These are phyloP conservation scores for Arrhopalites spinosus DNA, from an alignment of 2,888 invertebrate species.

Conservation along the genomic window DNA sequence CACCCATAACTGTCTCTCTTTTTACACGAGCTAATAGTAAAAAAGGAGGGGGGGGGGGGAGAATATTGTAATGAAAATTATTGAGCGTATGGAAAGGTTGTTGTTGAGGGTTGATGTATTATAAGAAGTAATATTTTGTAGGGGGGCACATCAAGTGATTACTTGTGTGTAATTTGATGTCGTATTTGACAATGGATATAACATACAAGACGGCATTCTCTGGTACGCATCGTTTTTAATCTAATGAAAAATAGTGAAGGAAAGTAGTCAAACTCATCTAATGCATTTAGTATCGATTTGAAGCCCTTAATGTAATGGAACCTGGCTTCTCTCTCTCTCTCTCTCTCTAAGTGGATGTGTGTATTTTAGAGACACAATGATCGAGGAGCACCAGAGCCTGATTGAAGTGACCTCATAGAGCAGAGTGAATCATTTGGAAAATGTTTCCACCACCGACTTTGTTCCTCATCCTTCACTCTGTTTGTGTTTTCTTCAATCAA, in stretches of 20 bases:
- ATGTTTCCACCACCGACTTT: not conserved
- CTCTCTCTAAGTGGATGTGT: not conserved
- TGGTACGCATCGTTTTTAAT: not conserved
- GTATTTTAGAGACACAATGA: not conserved
- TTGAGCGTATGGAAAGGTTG: too few species aligned
- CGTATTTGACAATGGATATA: not conserved
- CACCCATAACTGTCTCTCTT: too few species aligned
- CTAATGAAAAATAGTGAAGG: not conserved
- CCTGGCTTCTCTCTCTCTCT: not conserved
- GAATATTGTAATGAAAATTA: too few species aligned
- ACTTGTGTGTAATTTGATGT: not conserved
- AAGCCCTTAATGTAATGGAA: constrained; percentile 32
- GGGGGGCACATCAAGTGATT: too few species aligned
- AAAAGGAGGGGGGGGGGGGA: too few species aligned
- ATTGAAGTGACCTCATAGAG: constrained; percentile 28
- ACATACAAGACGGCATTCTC: not conserved
- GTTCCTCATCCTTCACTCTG: not conserved
- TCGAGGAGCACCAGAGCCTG: not conserved
- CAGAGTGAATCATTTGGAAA: constrained; percentile 29
- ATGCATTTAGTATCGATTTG: constrained; percentile 31
- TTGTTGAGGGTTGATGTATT: too few species aligned
- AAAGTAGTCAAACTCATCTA: constrained; percentile 19
- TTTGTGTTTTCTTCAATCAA: too few species aligned
- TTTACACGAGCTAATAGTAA: too few species aligned
- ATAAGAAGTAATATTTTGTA: too few species aligned